Evolutionary conservation across 2,797 vertebrate species (phyloP).

Genomic region (Pitangus sulphuratus): DNA sequence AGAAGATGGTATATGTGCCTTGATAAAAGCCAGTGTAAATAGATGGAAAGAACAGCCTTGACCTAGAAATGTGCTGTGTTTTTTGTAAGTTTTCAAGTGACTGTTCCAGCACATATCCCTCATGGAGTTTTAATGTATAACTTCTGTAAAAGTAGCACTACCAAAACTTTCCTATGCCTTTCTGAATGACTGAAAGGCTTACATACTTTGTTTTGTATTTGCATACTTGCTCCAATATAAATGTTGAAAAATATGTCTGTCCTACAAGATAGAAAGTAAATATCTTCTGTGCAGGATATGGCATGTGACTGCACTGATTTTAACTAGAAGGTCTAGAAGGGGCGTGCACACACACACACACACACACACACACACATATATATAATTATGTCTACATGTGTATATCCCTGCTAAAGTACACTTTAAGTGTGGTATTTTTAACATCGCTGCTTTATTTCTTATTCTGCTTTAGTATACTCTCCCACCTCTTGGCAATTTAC

Average conservation of each 20-base stretch:
- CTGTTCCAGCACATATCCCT: neutral
- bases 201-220: neutral
- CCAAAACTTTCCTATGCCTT: neutral
- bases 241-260: conserved; percentile 27
- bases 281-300: neutral
- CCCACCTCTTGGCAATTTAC: conserved; percentile 72
- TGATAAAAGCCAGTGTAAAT: neutral
- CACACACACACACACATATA: neutral
- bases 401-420: neutral
- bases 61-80: neutral
- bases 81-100: conserved; percentile 5
- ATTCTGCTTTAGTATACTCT: conserved; percentile 59
- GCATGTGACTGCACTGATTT: neutral
- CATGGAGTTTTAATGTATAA: neutral
- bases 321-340: conserved; percentile 8
- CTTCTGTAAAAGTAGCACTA: neutral
- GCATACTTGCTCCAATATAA: neutral
- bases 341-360: too few species aligned
- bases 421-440: conserved; percentile 59
- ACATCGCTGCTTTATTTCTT: conserved; percentile 60
- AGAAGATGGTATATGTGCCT: neutral
- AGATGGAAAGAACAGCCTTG: neutral
- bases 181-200: neutral
- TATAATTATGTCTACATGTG: too few species aligned
- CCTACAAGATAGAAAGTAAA: conserved; percentile 8